Evolutionary conservation across 2,797 vertebrate species (phyloP), one percentile per base, ranked within the genome.

Genomic region (Pseudocheirus occidentalis): DNA sequence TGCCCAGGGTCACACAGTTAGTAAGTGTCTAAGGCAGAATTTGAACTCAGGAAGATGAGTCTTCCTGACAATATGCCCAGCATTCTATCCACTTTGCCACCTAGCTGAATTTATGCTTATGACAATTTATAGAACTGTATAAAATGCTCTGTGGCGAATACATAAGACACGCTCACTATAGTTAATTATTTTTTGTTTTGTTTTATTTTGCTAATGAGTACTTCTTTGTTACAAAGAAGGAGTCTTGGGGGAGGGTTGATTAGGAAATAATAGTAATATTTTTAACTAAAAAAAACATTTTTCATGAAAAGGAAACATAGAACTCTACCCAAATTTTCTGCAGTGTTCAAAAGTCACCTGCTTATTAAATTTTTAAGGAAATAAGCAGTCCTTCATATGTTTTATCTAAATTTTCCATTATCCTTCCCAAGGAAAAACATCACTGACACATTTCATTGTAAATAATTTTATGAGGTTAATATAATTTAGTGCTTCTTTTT

Each of bases 401-500:
- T 28, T 16, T 24, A 91, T 40, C 16, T 57, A 7, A 55, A 90
- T 87, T 55, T 28, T 94, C 73, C 40, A 90, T 21, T 66, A 55
- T 56, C 29, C 73, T 81, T 81, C 3, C 29, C 54, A 73, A 12
- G 31, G 46, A 81, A 40, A 96, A 96, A 93, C 91, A 52, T 11
- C n/a, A 90, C 6, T 57, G 5, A 21, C 59, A 24, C 31, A 28
- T n/a, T 31, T 87, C 90, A 89, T 21, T 92, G 0, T 59, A 96
- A 95, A 59, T 14, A 96, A 94, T 95, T 94, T 89, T 40, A 62
- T 53, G 31, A 28, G 18, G 12, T 14, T 54, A 96, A 90, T 66
- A n/a, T 91, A 92, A 92, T 73, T 94, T 81, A 93, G 11, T n/a
- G 31, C 3, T 92, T 5, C 5, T 95, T 90, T 93, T 91, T 13